phyloP scores from a whole-genome alignment of 2,888 invertebrate genomes.

The Cantharis flavilabris region DNA sequence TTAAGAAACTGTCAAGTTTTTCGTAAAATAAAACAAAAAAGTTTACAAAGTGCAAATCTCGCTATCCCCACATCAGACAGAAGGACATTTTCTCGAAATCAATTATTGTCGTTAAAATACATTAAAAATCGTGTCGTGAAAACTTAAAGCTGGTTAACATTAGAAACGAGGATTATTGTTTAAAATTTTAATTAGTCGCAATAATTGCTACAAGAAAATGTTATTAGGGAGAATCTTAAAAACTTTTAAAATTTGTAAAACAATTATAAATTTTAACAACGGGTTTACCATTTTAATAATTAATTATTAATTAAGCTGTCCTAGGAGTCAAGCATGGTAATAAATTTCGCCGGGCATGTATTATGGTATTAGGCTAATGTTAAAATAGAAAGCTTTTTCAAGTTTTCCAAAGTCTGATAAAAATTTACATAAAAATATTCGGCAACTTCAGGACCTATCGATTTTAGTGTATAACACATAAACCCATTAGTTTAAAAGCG shows the following conservation, averaged over 20 bases:
- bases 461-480: background rate
- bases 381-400: background rate
- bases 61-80: background rate
- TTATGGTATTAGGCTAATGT: background rate
- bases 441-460: background rate
- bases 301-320: background rate
- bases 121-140: background rate
- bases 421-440: conserved; percentile 1
- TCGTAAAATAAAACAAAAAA: background rate
- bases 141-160: background rate
- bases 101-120: background rate
- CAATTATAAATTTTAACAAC: background rate
- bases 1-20: background rate
- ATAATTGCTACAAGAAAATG: background rate
- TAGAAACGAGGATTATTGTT: background rate
- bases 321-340: background rate
- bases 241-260: background rate
- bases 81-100: background rate
- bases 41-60: background rate
- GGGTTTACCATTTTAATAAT: background rate
- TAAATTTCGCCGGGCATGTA: background rate
- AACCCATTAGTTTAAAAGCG: background rate
- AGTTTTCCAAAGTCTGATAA: background rate
- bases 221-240: background rate
- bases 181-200: background rate